Evolutionary conservation across 2,113 vertebrate species (phyloP).

Genomic region (Setophaga kirtlandii): DNA sequence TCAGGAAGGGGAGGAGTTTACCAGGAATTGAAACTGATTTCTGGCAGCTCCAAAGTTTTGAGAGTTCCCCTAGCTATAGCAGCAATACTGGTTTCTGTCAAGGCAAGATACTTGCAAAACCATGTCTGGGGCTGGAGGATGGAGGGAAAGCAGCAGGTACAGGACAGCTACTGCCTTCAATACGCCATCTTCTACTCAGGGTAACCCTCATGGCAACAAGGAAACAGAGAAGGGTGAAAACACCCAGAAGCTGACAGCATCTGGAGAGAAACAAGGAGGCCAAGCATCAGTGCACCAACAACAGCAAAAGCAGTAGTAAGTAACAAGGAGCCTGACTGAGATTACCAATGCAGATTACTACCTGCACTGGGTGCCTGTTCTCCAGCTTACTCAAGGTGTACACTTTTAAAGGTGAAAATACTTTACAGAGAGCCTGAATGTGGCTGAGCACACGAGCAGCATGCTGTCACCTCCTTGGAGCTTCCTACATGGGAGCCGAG

Average conservation of each 20-base stretch:
- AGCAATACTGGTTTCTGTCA: neutral
- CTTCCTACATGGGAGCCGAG: fast-evolving
- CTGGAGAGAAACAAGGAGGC: neutral
- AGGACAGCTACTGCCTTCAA: neutral
- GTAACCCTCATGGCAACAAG: neutral
- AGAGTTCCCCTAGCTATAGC: neutral
- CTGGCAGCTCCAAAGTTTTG: neutral
- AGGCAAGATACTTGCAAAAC: neutral
- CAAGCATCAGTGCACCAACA: neutral
- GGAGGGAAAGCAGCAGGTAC: neutral
- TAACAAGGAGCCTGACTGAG: neutral
- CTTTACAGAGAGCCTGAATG: neutral
- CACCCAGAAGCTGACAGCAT: neutral
- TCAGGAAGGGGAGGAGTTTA: neutral
- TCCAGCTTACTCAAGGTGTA: fast-evolving
- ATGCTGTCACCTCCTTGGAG: neutral
- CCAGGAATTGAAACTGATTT: neutral
- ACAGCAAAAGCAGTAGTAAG: neutral
- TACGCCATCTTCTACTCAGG: neutral
- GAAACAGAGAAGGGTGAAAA: neutral
- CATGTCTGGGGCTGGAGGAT: neutral
- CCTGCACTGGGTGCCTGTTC: fast-evolving
- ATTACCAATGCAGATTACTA: too few relatives aligned
- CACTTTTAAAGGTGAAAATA: neutral
- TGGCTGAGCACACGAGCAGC: neutral